Evolutionary conservation across 2,113 vertebrate species (phyloP).

Genomic region (Arizona elegans): DNA sequence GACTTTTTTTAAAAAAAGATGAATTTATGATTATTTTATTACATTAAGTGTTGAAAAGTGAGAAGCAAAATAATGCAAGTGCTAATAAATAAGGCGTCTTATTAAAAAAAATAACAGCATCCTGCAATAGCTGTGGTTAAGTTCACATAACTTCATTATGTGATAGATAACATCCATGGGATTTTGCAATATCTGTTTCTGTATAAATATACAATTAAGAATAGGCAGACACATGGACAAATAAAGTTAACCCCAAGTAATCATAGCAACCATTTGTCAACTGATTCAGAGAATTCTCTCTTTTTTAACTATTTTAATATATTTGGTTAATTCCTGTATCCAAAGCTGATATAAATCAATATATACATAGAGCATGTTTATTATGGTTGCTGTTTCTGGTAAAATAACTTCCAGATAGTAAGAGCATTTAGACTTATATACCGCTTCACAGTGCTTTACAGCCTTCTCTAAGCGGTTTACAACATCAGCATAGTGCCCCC

Average conservation of each 20-base stretch:
- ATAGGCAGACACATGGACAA: neutral
- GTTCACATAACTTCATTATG: neutral
- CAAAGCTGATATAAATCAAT: neutral
- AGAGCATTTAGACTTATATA: no score
- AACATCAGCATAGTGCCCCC: no score
- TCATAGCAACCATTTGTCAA: neutral
- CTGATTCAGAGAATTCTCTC: neutral
- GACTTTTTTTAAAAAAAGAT: neutral
- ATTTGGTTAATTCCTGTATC: neutral
- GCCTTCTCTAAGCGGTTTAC: no score
- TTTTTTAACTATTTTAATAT: neutral
- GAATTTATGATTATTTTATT: neutral
- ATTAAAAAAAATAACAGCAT: neutral
- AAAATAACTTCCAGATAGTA: neutral
- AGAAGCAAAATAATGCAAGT: neutral
- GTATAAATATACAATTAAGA: neutral
- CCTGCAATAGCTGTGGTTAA: neutral
- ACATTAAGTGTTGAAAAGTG: neutral
- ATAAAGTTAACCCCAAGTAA: neutral
- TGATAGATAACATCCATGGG: neutral
- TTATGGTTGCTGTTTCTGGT: neutral
- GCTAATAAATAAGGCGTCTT: neutral
- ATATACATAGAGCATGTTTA: neutral
- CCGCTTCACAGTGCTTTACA: no score
- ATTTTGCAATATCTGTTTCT: neutral